A percentile compares a stretch with the other conserved stretches of the same genome.
These are phyloP conservation scores for Dromaius novaehollandiae DNA, from an alignment of 2,113 vertebrate genomes.

Conservation along the genomic window DNA sequence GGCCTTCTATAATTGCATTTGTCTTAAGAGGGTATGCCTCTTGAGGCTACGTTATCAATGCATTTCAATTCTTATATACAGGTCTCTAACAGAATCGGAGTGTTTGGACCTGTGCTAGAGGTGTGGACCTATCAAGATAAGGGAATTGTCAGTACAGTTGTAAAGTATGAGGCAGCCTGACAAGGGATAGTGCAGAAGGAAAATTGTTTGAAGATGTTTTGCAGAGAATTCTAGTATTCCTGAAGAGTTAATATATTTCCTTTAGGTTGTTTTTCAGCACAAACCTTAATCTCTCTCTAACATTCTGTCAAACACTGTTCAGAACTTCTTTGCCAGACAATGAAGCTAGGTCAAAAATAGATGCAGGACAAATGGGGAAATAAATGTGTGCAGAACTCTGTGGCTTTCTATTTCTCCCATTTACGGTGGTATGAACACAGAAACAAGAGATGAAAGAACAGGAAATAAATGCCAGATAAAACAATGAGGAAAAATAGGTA, in stretches of 20 bases:
- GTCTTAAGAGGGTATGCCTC: neutral
- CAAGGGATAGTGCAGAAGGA: neutral
- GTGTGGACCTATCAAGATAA: rapidly evolving
- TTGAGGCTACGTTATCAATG: neutral
- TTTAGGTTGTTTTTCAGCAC: neutral
- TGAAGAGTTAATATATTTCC: conserved; percentile 26
- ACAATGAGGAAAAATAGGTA: neutral
- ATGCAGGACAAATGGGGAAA: neutral
- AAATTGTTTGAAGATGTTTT: neutral
- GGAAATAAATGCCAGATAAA: neutral
- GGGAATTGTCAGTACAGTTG: neutral
- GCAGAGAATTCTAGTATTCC: neutral
- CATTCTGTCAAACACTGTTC: neutral
- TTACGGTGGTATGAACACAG: conserved; percentile 15
- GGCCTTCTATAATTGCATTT: neutral
- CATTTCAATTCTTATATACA: neutral
- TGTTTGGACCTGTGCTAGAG: neutral
- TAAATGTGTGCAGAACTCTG: neutral
- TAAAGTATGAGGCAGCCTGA: neutral
- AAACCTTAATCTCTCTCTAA: conserved; percentile 16
- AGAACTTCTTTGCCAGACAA: neutral
- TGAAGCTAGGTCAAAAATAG: conserved; percentile 30
- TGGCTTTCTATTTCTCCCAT: neutral
- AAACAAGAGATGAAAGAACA: conserved; percentile 1
- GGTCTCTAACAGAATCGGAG: neutral